Conservation (phyloP, 1,140 invertebrate genomes). For the Aphis gossypii region DNA sequence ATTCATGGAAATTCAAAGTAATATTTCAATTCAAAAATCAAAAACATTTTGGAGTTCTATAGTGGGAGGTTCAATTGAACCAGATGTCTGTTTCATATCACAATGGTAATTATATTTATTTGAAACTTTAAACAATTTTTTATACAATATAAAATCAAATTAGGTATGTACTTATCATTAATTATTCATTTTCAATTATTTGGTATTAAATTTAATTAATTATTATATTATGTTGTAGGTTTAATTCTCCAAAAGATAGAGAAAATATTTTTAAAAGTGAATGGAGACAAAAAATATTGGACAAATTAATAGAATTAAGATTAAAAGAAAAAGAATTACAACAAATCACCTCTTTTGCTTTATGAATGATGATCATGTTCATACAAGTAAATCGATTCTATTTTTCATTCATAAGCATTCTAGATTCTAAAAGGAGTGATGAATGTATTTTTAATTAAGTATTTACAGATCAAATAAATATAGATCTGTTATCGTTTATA, state of each 20-base stretch:
- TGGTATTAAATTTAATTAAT: background rate
- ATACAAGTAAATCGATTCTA: background rate
- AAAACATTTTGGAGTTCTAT: constrained; percentile 73
- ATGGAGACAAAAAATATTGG: constrained; percentile 39
- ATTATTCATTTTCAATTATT: background rate
- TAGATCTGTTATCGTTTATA: background rate
- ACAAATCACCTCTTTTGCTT: background rate
- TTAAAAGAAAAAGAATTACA: constrained; percentile 25
- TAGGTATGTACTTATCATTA: background rate
- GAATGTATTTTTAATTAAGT: background rate
- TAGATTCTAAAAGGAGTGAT: too few relatives aligned
- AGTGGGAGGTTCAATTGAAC: constrained; percentile 77
- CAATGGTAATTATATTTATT: constrained; percentile 72
- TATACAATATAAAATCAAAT: background rate
- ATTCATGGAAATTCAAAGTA: constrained; percentile 71
- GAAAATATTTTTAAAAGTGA: constrained; percentile 25
- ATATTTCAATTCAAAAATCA: constrained; percentile 64
- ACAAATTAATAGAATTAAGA: background rate
- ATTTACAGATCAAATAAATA: background rate
- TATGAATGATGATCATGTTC: background rate
- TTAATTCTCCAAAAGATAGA: background rate
- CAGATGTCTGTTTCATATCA: constrained; percentile 74
- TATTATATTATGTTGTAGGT: constrained; percentile 65
- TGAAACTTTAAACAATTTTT: background rate
- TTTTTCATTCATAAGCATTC: background rate